These are phyloP conservation scores for Microcebus jonahi DNA, from an alignment of 2,113 vertebrate genomes.

Conservation along the genomic window DNA sequence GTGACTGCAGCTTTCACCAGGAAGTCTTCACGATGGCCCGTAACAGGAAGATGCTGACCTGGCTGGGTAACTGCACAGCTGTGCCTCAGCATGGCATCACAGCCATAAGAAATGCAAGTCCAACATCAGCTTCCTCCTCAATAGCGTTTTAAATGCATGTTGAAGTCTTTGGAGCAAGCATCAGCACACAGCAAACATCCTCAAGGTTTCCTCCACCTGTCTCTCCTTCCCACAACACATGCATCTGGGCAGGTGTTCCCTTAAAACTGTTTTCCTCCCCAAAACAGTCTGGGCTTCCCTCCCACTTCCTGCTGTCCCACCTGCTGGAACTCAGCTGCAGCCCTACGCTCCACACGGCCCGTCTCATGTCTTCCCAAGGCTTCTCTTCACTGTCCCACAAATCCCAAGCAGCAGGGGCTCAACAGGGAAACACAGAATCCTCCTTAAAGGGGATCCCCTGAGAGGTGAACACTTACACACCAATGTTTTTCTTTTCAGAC, in stretches of 20 bases:
- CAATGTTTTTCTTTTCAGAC: neutral
- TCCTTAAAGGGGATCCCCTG: neutral
- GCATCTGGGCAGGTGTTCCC: neutral
- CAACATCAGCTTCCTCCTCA: neutral
- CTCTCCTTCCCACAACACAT: neutral
- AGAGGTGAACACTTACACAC: neutral
- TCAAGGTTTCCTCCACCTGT: neutral
- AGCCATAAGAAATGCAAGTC: neutral
- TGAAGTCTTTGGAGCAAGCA: neutral
- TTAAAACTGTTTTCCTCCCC: neutral
- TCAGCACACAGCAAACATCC: neutral
- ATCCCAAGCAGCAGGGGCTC: neutral
- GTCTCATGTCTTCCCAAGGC: neutral
- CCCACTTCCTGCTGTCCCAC: neutral
- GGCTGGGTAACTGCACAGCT: neutral
- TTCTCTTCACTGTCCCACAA: neutral
- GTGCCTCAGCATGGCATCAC: neutral
- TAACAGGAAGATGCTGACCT: neutral
- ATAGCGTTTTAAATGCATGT: neutral
- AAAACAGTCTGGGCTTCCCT: neutral
- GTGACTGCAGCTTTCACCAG: neutral
- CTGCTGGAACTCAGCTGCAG: neutral
- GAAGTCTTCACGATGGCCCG: neutral
- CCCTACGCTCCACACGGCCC: neutral
- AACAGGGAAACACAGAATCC: neutral